Percentiles rank a stretch among this genome's conserved stretches.
Conservation (phyloP, 2,888 invertebrate genomes). For the Crepidodera aurea region DNA sequence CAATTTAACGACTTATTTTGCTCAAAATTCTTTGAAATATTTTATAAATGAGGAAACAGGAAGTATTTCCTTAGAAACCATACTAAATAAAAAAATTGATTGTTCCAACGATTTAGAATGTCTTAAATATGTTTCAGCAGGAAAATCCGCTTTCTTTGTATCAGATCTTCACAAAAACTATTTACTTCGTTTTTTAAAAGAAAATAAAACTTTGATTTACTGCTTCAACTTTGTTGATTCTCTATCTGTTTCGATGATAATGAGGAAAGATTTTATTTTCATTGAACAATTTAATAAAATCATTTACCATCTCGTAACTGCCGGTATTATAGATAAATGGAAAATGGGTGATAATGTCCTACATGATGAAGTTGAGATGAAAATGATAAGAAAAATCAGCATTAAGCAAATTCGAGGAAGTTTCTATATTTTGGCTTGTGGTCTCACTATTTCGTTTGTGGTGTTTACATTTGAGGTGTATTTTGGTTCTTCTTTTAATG, state of each 20-base stretch:
- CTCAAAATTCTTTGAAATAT: background rate
- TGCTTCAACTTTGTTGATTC: background rate
- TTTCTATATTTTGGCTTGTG: background rate
- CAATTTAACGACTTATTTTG: background rate
- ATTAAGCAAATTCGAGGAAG: background rate
- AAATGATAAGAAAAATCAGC: background rate
- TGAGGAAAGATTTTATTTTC: background rate
- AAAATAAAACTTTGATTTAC: background rate
- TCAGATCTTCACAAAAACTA: background rate
- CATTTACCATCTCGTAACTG: background rate
- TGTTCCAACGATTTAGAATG: background rate
- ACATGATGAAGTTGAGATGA: background rate
- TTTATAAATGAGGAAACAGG: background rate
- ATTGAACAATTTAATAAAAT: background rate
- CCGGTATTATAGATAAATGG: background rate
- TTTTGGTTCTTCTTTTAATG: background rate
- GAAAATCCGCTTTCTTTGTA: background rate
- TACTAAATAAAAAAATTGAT: background rate
- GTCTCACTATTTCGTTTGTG: background rate
- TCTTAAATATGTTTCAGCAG: background rate
- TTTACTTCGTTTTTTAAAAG: background rate
- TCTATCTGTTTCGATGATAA: background rate
- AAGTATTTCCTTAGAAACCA: background rate
- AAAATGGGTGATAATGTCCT: background rate
- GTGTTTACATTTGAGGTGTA: background rate